A percentile compares a stretch with the other conserved stretches of the same genome.
phyloP scores from a whole-genome alignment of 2,113 vertebrate genomes.

The Xiphorhynchus elegans region DNA sequence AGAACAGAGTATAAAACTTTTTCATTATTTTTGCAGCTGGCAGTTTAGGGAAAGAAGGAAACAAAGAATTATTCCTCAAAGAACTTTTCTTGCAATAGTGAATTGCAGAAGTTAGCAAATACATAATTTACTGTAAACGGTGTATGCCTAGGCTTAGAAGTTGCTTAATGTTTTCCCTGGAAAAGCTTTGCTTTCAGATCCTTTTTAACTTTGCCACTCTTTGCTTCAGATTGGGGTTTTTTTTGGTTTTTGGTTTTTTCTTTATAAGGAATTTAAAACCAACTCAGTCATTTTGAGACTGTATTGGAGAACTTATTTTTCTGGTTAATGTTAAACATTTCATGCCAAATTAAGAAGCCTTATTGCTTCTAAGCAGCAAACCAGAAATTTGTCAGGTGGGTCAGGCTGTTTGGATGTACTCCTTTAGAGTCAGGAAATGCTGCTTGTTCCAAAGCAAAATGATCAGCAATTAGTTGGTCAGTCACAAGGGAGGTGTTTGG shows the following conservation, averaged over 20 bases:
- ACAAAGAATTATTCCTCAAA: not conserved
- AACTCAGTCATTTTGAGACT: not conserved
- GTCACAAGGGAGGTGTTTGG: not conserved
- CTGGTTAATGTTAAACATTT: not conserved
- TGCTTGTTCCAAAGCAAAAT: fast-evolving
- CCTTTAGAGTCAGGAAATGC: not conserved
- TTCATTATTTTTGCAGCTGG: not conserved
- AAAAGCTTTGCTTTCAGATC: not conserved
- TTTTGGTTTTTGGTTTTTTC: not conserved
- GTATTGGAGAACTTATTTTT: not conserved
- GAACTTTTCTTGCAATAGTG: not conserved
- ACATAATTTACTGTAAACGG: not conserved
- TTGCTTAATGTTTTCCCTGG: not conserved
- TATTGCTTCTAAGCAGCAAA: not conserved
- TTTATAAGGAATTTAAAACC: not conserved
- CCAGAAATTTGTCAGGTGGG: not conserved
- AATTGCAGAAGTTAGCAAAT: not conserved
- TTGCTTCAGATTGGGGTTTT: not conserved
- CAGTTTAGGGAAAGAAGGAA: not conserved
- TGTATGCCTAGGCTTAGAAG: not conserved
- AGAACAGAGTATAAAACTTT: not conserved
- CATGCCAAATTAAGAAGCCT: not conserved
- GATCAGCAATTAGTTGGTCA: not conserved
- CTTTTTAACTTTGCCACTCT: not conserved
- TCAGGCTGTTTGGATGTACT: not conserved